Evolutionary conservation across 1,140 invertebrate species (phyloP), one percentile per base, ranked within the genome.

Genomic region (Calephelis nemesis): DNA sequence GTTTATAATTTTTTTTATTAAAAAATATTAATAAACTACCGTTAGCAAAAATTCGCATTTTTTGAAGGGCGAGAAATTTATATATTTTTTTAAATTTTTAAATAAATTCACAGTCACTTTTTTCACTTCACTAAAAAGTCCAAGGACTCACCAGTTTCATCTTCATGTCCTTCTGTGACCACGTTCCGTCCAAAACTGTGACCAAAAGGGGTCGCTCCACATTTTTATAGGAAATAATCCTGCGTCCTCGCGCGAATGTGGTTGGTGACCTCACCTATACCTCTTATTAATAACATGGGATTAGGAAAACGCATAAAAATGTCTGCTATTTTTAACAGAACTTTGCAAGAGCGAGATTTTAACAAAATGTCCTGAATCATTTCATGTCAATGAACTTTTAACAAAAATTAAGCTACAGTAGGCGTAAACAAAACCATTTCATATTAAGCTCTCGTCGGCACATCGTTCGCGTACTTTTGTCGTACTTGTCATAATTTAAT

Each of bases 81-180:
- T 50, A 19, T 4, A 2, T 30, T 30, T 19, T 19, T 19, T 19
- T 19, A 19, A 19, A 19, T 58, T 58, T 39, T 58, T 58, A 39
- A 60, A 58, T 58, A 10, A 58, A 39, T 0, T 39, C 65, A 67
- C 65, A 54, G 42, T 58, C 65, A 67, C 65, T 70, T 77, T 72
- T 75, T 54, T 71, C 81, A 81, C 70, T 76, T 74, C 75, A 78
- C 78, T 73, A 74, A 77, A 74, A 80, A 52, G 68, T 76, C 70
- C 79, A 85, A 91, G 88, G 88, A 91, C 88, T 91, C 84, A 91
- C 88, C 88, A 88, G 81, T 75, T 88, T 91, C 87, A 91, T 89
- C 54, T 81, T 84, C 74, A 77, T 83, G 84, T 91, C 88, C 87
- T 91, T 89, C 84, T 78, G 74, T 77, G 74, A 74, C 78, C 77